Evolutionary conservation across 2,113 vertebrate species (phyloP).

Genomic region (Calidris pygmaea): DNA sequence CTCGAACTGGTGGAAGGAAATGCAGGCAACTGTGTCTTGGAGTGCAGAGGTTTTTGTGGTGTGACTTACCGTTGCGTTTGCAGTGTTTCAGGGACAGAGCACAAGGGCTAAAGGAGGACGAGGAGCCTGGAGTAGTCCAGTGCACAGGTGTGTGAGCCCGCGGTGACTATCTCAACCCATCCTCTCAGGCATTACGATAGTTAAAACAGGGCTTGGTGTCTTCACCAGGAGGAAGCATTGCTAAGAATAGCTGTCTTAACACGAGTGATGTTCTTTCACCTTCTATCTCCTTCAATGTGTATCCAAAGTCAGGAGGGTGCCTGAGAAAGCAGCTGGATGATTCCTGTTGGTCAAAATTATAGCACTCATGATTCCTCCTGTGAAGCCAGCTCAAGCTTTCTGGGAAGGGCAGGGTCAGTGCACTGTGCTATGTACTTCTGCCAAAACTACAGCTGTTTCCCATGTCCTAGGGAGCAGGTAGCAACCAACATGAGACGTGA

Average conservation of each 20-base stretch:
- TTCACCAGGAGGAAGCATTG: background rate
- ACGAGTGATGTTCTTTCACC: background rate
- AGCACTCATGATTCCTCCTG: background rate
- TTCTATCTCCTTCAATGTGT: background rate
- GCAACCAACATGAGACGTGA: background rate
- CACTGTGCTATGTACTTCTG: background rate
- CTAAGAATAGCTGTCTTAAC: background rate
- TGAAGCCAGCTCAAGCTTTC: background rate
- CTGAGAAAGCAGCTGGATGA: background rate
- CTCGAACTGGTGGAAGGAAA: background rate
- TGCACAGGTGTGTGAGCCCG: rapidly evolving
- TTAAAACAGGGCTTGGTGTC: background rate
- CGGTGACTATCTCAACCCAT: background rate
- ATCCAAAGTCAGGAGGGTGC: background rate
- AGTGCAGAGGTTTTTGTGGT: background rate
- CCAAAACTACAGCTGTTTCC: background rate
- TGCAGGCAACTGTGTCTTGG: background rate
- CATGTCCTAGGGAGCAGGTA: background rate
- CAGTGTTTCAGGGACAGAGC: background rate
- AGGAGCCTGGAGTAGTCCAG: background rate
- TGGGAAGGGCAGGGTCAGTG: background rate
- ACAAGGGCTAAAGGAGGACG: background rate
- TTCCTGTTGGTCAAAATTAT: background rate
- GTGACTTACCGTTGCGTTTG: background rate
- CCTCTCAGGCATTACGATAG: background rate